Evolutionary conservation across 2,888 invertebrate genomes (phyloP), one percentile per base, ranked within the genome.

Genomic region (Sesamia inferens): DNA sequence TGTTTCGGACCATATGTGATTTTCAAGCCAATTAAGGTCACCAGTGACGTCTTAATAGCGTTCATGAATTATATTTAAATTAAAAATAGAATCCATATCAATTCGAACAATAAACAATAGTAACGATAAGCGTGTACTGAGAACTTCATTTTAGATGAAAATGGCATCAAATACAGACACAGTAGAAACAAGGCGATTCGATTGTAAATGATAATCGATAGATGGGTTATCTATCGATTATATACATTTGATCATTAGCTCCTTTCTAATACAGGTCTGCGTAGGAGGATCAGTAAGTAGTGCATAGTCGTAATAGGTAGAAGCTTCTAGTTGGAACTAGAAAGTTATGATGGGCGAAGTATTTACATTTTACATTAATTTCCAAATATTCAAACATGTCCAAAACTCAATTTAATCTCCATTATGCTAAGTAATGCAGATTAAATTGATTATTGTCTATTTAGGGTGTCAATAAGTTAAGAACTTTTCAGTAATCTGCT

Each of bases 251-350:
- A 84, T 87, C 81, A 85, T 85, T 77, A 82, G 74, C 81, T 87
- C 85, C 86, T 85, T 87, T 87, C 86, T 85, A 85, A 83, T 82
- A 87, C 85, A 78, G 71, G 85, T 85, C 74, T 83, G 82, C 82
- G 85, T 89, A 74, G 86, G 89, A 81, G 79, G 80, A 87, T 87
- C 70, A 85, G 82, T 83, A 79, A 79, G 75, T 87, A 79, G 80
- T 83, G 77, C 81, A 80, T 62, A 80, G 79, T 76, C 70, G 71
- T 78, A 76, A 77, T 57, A 1, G 31, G 31, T 31, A 73, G 59
- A 68, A 67, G 64, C 57, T 79, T 73, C 61, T 75, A 73, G 59
- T 64, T 13, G 59, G 10, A n/a, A 58, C 64, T 81, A 85, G 85
- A 85, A 85, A 82, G 82, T 81, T 68, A 59, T 62, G 10, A 11